These are phyloP conservation scores for Erethizon dorsatum DNA, from an alignment of 2,797 vertebrate species.

Conservation along the genomic window DNA sequence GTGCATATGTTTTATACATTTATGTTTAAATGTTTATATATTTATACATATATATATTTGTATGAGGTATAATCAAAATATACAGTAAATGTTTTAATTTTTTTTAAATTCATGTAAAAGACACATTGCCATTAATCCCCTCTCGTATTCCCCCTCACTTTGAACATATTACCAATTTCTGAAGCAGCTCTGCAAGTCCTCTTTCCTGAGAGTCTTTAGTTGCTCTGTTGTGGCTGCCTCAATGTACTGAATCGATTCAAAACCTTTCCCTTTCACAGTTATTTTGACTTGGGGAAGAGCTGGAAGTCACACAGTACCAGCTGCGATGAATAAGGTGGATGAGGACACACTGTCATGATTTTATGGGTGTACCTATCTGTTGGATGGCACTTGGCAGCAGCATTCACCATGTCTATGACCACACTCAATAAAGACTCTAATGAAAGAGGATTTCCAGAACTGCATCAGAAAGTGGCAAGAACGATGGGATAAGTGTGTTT, in stretches of 20 bases:
- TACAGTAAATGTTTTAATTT: background rate
- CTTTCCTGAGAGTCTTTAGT: background rate
- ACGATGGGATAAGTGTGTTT: background rate
- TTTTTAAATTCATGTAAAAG: background rate
- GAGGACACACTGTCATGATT: background rate
- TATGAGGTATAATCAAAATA: background rate
- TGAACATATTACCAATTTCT: background rate
- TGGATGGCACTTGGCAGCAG: background rate
- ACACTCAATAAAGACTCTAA: background rate
- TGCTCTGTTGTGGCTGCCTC: background rate
- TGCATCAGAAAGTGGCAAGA: background rate
- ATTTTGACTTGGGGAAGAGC: background rate
- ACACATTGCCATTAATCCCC: background rate
- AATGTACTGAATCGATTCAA: background rate
- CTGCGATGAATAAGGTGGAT: background rate
- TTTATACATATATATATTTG: background rate
- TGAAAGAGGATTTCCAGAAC: background rate
- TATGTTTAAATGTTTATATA: background rate
- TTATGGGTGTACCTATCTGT: background rate
- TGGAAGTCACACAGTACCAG: background rate
- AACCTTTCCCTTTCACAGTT: background rate
- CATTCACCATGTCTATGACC: background rate
- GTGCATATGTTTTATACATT: background rate
- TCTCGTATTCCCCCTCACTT: background rate
- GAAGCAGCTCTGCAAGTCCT: background rate